A percentile compares a stretch with the other conserved stretches of the same genome.
phyloP scores from a whole-genome alignment of 2,888 invertebrate species.

The Alcis repandata region DNA sequence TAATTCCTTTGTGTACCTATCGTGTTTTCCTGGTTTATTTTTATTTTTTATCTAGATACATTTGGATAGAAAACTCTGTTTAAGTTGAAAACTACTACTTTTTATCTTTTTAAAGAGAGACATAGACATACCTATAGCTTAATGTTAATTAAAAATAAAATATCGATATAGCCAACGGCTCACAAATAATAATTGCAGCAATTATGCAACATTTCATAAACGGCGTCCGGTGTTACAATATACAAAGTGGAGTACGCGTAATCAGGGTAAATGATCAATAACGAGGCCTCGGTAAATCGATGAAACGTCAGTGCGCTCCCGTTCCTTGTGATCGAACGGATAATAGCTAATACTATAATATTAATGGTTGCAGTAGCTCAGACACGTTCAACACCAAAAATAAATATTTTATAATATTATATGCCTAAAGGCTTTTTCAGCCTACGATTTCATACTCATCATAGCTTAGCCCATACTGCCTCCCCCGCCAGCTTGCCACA shows the following conservation, averaged over 20 bases:
- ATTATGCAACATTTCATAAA: conserved; percentile 63
- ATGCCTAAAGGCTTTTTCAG: too few species aligned
- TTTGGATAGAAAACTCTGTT: too few species aligned
- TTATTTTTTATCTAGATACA: too few species aligned
- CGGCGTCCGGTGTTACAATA: conserved; percentile 56
- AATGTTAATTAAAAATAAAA: conserved; percentile 51
- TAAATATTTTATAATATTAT: too few species aligned
- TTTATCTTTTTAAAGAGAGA: not conserved
- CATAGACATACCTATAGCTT: conserved; percentile 5
- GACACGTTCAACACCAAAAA: conserved; percentile 1
- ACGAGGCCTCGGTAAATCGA: conserved; percentile 65
- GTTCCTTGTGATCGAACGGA: conserved; percentile 61
- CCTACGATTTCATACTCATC: not conserved
- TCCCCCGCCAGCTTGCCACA: too few species aligned
- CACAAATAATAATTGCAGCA: conserved; percentile 57
- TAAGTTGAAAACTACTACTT: not conserved
- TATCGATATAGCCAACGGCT: conserved; percentile 50
- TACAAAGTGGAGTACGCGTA: conserved; percentile 54
- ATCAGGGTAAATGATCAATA: conserved; percentile 68
- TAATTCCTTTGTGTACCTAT: too few species aligned
- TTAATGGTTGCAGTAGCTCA: conserved; percentile 27
- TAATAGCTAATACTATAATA: conserved; percentile 58
- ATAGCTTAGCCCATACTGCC: not conserved
- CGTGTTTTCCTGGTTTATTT: too few species aligned
- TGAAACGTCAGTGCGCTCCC: conserved; percentile 61